Conservation (phyloP, 2,888 invertebrate genomes). For the Chymomyza fuscimana region DNA sequence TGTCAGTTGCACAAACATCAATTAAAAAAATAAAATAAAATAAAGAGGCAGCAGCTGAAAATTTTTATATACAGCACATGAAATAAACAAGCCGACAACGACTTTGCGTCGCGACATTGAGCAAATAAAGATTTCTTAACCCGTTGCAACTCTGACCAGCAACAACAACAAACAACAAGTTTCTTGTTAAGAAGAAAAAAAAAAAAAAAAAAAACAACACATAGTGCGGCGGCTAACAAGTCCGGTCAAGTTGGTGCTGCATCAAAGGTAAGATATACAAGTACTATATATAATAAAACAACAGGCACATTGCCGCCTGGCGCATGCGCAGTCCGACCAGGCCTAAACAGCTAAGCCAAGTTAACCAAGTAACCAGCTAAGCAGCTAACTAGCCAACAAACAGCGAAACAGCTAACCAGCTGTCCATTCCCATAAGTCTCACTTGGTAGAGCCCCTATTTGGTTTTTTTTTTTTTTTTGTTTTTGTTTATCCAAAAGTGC, state of each 20-base stretch:
- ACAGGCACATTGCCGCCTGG: conserved; percentile 32
- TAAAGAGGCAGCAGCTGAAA: conserved; percentile 55
- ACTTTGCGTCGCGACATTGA: conserved; percentile 52
- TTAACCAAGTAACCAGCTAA: not conserved
- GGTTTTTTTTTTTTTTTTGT: conserved; percentile 21
- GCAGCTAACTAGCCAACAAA: too few species aligned
- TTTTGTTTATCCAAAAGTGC: conserved; percentile 51
- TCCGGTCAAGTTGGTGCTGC: not conserved
- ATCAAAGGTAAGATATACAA: not conserved
- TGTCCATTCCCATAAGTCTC: conserved; percentile 56
- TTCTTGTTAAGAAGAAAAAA: conserved; percentile 61
- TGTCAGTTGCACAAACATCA: conserved; percentile 39
- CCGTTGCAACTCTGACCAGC: conserved; percentile 58
- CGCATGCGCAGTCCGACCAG: conserved; percentile 60
- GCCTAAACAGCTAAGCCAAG: not conserved
- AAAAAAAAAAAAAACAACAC: conserved; percentile 57
- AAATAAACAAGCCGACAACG: conserved; percentile 36
- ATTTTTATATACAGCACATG: conserved; percentile 33
- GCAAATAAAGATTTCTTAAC: conserved; percentile 58
- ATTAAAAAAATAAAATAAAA: conserved; percentile 23
- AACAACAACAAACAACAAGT: conserved; percentile 51
- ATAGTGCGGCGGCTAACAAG: conserved; percentile 37
- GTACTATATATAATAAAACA: conserved; percentile 42
- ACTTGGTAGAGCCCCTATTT: conserved; percentile 11
- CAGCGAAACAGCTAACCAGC: conserved; percentile 39